These are phyloP conservation scores for Ennomos fuscantarius DNA, from an alignment of 2,888 invertebrate genomes.

Conservation along the genomic window DNA sequence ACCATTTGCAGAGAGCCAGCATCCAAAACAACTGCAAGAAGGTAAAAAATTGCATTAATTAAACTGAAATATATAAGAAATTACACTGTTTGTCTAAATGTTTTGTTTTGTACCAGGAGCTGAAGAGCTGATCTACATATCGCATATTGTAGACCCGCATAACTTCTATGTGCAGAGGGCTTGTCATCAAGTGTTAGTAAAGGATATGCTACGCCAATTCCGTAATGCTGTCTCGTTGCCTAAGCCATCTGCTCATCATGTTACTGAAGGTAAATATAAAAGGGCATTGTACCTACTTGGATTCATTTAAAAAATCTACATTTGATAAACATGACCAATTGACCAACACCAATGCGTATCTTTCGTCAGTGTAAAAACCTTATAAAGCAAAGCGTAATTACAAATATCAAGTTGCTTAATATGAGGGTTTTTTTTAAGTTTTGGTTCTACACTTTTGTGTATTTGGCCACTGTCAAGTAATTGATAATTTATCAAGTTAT, in stretches of 20 bases:
- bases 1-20: slow-evolving; percentile 59
- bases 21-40: slow-evolving; percentile 62
- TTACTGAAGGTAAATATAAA: slow-evolving; percentile 59
- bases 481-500: too few species aligned
- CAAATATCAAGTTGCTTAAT: too few species aligned
- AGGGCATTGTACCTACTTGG: too few species aligned
- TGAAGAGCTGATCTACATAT: slow-evolving; percentile 80
- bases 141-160: slow-evolving; percentile 86
- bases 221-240: slow-evolving; percentile 63
- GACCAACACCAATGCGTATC: too few species aligned
- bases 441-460: too few species aligned
- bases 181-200: slow-evolving; percentile 63
- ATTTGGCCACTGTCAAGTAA: too few species aligned
- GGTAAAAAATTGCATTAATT: slow-evolving; percentile 48
- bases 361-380: too few species aligned
- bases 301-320: too few species aligned
- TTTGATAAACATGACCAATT: too few species aligned
- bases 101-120: slow-evolving; percentile 57
- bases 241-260: slow-evolving; percentile 59
- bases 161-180: slow-evolving; percentile 86
- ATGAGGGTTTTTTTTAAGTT: too few species aligned
- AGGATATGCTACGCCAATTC: slow-evolving; percentile 70
- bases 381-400: too few species aligned
- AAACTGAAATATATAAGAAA: neutral
- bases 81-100: neutral